Conservation (phyloP, 2,113 vertebrate species). For the Alces alces region DNA sequence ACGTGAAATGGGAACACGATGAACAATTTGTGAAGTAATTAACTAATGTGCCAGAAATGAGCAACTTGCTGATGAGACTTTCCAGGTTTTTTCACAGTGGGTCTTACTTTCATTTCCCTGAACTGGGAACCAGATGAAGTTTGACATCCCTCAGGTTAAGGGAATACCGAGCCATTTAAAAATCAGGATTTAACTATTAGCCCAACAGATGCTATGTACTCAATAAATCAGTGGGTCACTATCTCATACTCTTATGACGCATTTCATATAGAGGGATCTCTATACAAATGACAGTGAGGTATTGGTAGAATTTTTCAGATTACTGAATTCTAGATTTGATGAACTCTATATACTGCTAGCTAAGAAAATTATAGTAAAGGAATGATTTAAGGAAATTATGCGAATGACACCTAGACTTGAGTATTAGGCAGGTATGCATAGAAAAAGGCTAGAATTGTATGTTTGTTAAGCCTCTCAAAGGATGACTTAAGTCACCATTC, state of each 20-base stretch:
- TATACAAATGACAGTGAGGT: background rate
- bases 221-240: background rate
- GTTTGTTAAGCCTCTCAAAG: background rate
- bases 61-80: slow-evolving; percentile 53
- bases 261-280: background rate
- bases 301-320: background rate
- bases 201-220: background rate
- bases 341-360: background rate
- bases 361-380: slow-evolving; percentile 15
- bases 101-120: slow-evolving; percentile 27
- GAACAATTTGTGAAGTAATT: slow-evolving; percentile 72
- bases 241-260: background rate
- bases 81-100: slow-evolving; percentile 32
- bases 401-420: background rate
- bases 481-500: background rate
- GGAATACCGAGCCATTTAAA: background rate
- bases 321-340: slow-evolving; percentile 20
- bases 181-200: background rate
- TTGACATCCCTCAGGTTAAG: background rate
- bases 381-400: background rate
- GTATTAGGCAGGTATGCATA: background rate
- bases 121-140: slow-evolving; percentile 10
- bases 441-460: background rate
- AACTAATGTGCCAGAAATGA: slow-evolving; percentile 67
- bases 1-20: slow-evolving; percentile 63